A percentile compares a stretch with the other conserved stretches of the same genome.
These are phyloP conservation scores for Capitulum mitella DNA, from an alignment of 2,888 invertebrate species.

Conservation along the genomic window DNA sequence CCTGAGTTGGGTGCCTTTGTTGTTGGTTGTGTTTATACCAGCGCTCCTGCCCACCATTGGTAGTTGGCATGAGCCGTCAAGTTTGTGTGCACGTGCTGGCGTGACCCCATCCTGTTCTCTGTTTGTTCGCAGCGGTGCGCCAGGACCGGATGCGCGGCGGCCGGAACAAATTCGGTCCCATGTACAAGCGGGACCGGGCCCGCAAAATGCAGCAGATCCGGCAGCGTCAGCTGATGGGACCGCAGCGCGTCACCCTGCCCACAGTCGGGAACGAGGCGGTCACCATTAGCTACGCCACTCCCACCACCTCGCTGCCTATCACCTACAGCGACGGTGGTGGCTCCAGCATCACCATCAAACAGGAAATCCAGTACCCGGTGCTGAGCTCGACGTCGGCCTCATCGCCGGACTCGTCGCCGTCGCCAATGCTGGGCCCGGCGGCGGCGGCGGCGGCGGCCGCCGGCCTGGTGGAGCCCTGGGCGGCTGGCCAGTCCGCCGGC, in stretches of 20 bases:
- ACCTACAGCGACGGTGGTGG: constrained; percentile 53
- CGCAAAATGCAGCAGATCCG: constrained; percentile 91
- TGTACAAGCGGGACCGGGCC: constrained; percentile 98
- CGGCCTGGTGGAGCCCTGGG: not conserved
- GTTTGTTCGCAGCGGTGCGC: constrained; percentile 77
- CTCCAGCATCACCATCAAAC: constrained; percentile 56
- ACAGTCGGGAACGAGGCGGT: constrained; percentile 31
- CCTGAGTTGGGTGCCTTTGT: no score
- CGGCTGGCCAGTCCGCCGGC: not conserved
- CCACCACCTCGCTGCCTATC: constrained; percentile 39
- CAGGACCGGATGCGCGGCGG: constrained; percentile 99
- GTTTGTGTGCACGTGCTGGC: no score
- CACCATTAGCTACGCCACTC: constrained; percentile 21
- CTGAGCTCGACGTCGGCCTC: constrained; percentile 60
- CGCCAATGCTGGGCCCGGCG: constrained; percentile 51
- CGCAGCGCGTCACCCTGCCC: constrained; percentile 40
- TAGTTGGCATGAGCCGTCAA: no score
- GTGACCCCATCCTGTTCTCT: not conserved
- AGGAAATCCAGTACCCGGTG: constrained; percentile 94
- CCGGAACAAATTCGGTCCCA: constrained; percentile 98
- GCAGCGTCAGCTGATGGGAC: constrained; percentile 58
- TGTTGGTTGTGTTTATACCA: no score
- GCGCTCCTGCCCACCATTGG: no score
- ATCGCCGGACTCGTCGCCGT: constrained; percentile 83
- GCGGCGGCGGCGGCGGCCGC: not conserved